Evolutionary conservation across 2,888 invertebrate species (phyloP), one percentile per base, ranked within the genome.

Genomic region (Punctoribates punctum): DNA sequence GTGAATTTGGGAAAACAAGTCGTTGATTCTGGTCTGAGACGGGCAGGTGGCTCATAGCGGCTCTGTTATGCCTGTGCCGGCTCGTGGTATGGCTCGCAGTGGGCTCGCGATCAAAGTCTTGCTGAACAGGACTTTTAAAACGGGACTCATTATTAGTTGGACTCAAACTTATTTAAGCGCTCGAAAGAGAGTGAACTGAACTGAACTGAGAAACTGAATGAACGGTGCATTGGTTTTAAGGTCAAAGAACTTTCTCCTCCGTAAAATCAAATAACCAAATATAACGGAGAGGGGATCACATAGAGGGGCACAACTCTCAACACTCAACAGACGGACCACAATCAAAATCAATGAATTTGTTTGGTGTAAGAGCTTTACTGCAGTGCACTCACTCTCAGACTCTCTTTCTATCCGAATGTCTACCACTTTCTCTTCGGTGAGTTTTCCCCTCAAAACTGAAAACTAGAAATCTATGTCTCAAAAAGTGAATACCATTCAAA

Each of bases 311-410:
- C 20, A 25, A 48, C 72, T 25, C 46, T 72, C 38, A 72, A 72
- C 72, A 72, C 72, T 72, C 72, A 72, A 46, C 72, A 72, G 72
- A 72, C 72, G 72, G 72, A 72, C 72, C 72, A 42, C 72, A 72
- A 72, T 72, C 25, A 72, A 42, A 72, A 72, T 72, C 48, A 72
- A 72, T 72, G 46, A 46, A 46, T 72, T 72, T 72, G 46, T 46
- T 72, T 48, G n/a, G 25, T 42, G n/a, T 70, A 17, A 17, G 20
- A 72, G 23, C 46, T 23, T 34, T 65, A 65, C 46, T 17, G 42
- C 70, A 42, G 27, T 60, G 60, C 60, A 34, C 65, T 67, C 38
- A 67, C 20, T 38, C 65, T 38, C 38, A 29, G 1, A 29, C 62
- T 62, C 29, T 34, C 8, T 17, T 34, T 34, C 62, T 62, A 25